Conservation (phyloP, 2,113 vertebrate genomes). For the Picathartes gymnocephalus region DNA sequence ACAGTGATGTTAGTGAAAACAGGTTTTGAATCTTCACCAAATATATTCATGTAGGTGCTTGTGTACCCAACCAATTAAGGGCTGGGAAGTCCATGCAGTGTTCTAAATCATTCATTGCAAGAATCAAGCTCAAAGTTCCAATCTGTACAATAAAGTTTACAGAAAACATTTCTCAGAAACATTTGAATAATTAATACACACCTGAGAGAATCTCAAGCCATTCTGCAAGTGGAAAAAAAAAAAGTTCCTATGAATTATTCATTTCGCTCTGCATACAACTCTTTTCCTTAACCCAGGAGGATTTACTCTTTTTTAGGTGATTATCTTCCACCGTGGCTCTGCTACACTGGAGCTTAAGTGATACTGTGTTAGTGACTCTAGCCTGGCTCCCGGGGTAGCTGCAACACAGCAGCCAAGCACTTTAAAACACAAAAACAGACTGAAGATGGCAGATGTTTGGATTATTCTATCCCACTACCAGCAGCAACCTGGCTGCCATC, state of each 20-base stretch:
- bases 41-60: neutral
- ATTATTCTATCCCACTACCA: neutral
- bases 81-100: neutral
- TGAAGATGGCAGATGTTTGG: neutral
- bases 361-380: neutral
- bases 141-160: neutral
- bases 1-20: neutral
- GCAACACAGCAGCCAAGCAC: neutral
- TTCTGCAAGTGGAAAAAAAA: neutral
- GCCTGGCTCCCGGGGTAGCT: neutral
- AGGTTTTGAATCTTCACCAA: neutral
- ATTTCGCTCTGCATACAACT: slow-evolving; percentile 4
- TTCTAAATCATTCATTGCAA: neutral
- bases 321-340: slow-evolving; percentile 1
- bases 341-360: neutral
- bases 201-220: slow-evolving; percentile 18
- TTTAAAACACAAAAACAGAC: neutral
- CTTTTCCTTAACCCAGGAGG: slow-evolving; percentile 22
- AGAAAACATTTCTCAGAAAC: slow-evolving; percentile 16
- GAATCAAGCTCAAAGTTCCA: neutral
- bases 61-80: neutral
- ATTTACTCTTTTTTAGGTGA: slow-evolving; percentile 40
- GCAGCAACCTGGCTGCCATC: neutral
- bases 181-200: slow-evolving; percentile 50
- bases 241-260: slow-evolving; percentile 29